Conservation (phyloP, 2,888 invertebrate species). For the Leucania comma region DNA sequence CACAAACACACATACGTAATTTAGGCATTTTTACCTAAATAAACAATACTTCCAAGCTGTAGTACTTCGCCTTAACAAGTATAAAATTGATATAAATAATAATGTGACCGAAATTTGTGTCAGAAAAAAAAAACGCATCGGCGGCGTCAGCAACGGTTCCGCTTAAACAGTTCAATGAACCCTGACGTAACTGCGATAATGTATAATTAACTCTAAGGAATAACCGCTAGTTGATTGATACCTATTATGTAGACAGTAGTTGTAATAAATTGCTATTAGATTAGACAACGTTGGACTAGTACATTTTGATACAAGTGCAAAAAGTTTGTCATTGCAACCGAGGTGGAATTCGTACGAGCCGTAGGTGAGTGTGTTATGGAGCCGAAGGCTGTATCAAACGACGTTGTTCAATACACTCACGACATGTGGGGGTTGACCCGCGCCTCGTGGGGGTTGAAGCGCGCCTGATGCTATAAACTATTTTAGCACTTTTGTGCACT, state of each 20-base stretch:
- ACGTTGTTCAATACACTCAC: too few relatives aligned
- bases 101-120: conserved; percentile 53
- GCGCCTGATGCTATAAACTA: too few relatives aligned
- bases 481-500: too few relatives aligned
- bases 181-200: conserved; percentile 40
- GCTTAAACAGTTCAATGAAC: conserved; percentile 41
- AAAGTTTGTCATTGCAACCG: too few relatives aligned
- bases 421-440: too few relatives aligned
- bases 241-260: conserved; percentile 18
- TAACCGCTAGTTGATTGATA: not conserved
- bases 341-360: too few relatives aligned
- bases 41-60: not conserved
- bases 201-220: conserved; percentile 43
- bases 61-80: conserved; percentile 63
- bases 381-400: too few relatives aligned
- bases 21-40: not conserved
- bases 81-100: conserved; percentile 62
- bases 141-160: conserved; percentile 39
- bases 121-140: conserved; percentile 35
- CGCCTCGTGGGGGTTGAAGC: too few relatives aligned
- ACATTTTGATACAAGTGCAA: too few relatives aligned
- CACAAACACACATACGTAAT: too few relatives aligned
- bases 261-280: conserved; percentile 17
- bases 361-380: too few relatives aligned
- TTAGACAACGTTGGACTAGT: not conserved